These are phyloP conservation scores for Chauna torquata DNA, from an alignment of 2,113 vertebrate genomes.

Conservation along the genomic window DNA sequence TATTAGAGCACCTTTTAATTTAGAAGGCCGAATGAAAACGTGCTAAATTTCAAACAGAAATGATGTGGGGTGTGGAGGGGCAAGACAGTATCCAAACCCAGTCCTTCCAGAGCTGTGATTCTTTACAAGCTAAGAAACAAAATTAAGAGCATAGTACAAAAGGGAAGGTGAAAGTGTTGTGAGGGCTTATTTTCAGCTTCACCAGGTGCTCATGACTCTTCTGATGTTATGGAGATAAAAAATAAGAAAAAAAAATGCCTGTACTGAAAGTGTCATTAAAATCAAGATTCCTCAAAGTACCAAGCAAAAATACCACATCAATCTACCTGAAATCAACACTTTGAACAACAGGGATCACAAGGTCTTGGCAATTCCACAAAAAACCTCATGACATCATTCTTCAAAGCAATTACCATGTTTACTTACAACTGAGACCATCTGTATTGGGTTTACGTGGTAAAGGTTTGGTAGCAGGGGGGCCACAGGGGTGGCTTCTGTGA, in stretches of 20 bases:
- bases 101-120: background rate
- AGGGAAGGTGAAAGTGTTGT: background rate
- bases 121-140: background rate
- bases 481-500: too few relatives aligned
- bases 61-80: background rate
- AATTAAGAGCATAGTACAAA: background rate
- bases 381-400: background rate
- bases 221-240: background rate
- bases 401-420: background rate
- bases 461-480: too few relatives aligned
- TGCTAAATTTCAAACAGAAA: background rate
- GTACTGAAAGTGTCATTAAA: background rate
- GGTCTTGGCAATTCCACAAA: background rate
- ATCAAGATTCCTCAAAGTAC: background rate
- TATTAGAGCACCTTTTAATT: background rate
- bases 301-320: background rate
- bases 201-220: background rate
- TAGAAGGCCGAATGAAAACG: background rate
- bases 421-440: background rate
- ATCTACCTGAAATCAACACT: background rate
- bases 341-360: background rate
- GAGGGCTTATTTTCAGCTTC: rapidly evolving
- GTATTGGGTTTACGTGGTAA: too few relatives aligned
- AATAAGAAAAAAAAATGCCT: background rate
- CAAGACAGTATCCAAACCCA: background rate